Evolutionary conservation across 2,113 vertebrate genomes (phyloP), one percentile per base, ranked within the genome.

Genomic region (Forbesichthys papilliferus): DNA sequence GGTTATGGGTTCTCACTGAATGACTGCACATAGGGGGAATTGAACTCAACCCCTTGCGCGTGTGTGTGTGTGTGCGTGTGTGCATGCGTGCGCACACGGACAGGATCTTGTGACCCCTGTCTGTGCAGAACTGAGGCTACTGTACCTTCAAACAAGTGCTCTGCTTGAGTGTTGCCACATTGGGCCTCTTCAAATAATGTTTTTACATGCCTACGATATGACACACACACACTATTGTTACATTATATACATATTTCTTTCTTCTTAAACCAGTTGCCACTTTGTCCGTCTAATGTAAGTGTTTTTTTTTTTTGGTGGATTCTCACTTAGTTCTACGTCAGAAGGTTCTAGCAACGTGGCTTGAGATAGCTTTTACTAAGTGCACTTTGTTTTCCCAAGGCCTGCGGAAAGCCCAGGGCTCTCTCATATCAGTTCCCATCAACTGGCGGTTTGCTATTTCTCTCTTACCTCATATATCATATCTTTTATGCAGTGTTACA

Each of bases 301-400:
- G 59, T 53, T 78, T 52, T 57, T 11, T 58, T 56, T 3, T 56
- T 16, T 56, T n/a, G 5, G 5, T 71, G 52, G 71, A 16, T 66
- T 71, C 66, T 84, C 67, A 54, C 49, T 74, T 80, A 73, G 77
- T 69, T 80, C 61, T 68, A 54, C 59, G 33, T 66, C 1, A 55
- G 64, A 73, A 75, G 63, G 56, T 73, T 77, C 80, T 84, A 82
- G 79, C 84, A 75, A 75, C 53, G 54, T 78, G 81, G 80, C 84
- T 83, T 83, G 72, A 81, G 81, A 91, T 90, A 90, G 90, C 90
- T 91, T 27, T 92, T 91, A 92, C 81, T 87, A 92, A 91, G 87
- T 91, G 91, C 91, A 92, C 91, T 92, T 91, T 91, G 78, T 86
- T 88, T 89, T 66, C 87, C 82, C 69, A 81, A 87, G 85, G 58